Evolutionary conservation across 2,797 vertebrate genomes (phyloP).

Genomic region (Cephalopachus bancanus): DNA sequence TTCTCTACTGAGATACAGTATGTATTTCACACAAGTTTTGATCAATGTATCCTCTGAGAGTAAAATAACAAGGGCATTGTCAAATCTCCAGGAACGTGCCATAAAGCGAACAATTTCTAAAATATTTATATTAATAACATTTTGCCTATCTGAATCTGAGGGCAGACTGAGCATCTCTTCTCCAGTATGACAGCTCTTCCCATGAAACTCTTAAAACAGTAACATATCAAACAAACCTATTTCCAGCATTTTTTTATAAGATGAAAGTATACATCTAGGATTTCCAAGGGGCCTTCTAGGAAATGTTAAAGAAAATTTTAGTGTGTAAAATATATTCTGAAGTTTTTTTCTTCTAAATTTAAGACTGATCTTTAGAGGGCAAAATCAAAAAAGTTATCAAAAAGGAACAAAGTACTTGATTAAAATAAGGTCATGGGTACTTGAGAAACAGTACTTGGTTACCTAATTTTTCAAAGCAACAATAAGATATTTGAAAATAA

Average conservation of each 20-base stretch:
- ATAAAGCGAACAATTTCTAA: constrained; percentile 37
- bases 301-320: constrained; percentile 58
- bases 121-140: constrained; percentile 52
- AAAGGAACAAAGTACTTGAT: not conserved
- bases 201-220: constrained; percentile 40
- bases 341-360: constrained; percentile 47
- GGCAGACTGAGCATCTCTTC: constrained; percentile 20
- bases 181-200: not conserved
- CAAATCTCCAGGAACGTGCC: not conserved
- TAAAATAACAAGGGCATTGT: not conserved
- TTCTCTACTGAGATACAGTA: not conserved
- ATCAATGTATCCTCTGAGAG: not conserved
- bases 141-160: not conserved
- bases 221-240: constrained; percentile 51
- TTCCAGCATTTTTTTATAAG: constrained; percentile 65
- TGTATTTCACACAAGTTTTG: constrained; percentile 40
- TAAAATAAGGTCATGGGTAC: constrained; percentile 1
- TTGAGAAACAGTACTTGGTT: constrained; percentile 11
- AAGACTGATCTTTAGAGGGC: constrained; percentile 27
- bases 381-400: constrained; percentile 56
- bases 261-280: constrained; percentile 56
- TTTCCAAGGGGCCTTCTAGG: constrained; percentile 16
- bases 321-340: not conserved
- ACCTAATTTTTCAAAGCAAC: constrained; percentile 47
- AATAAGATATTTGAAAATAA: constrained; percentile 51